Evolutionary conservation across 2,888 invertebrate species (phyloP).

Genomic region (Synergus itoensis): DNA sequence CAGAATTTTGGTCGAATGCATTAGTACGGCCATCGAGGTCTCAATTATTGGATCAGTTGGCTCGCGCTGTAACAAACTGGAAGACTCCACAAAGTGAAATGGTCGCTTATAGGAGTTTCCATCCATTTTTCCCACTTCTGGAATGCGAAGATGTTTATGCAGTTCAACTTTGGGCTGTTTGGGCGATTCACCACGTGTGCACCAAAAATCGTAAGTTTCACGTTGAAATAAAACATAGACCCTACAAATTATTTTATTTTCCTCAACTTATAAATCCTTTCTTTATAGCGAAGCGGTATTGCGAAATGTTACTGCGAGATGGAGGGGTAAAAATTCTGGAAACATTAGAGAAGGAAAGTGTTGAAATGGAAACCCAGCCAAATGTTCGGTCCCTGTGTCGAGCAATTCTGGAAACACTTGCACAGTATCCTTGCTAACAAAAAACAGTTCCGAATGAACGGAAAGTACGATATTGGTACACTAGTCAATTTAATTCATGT

Average conservation of each 20-base stretch:
- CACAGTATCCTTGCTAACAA: constrained; percentile 71
- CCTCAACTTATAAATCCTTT: background rate
- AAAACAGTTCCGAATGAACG: constrained; percentile 43
- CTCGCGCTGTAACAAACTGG: constrained; percentile 82
- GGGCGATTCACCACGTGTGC: constrained; percentile 89
- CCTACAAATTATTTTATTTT: background rate
- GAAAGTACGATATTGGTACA: constrained; percentile 59
- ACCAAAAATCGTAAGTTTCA: constrained; percentile 83
- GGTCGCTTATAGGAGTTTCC: constrained; percentile 87
- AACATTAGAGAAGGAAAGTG: constrained; percentile 69
- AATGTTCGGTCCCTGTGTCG: constrained; percentile 73
- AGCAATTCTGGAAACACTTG: constrained; percentile 74
- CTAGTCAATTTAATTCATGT: constrained; percentile 69
- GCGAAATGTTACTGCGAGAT: constrained; percentile 83
- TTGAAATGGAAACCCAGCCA: constrained; percentile 64
- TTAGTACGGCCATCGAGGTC: constrained; percentile 62
- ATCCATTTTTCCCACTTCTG: constrained; percentile 85
- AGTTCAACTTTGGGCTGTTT: constrained; percentile 88
- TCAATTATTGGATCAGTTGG: constrained; percentile 73
- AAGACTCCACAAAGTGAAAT: constrained; percentile 86
- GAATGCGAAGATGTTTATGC: constrained; percentile 81
- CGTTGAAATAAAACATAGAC: background rate
- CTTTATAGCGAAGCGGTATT: constrained; percentile 83
- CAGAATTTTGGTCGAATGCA: constrained; percentile 78
- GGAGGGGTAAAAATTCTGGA: constrained; percentile 81